phyloP scores from a whole-genome alignment of 2,113 vertebrate species.

The Romanogobio albipinnatus region DNA sequence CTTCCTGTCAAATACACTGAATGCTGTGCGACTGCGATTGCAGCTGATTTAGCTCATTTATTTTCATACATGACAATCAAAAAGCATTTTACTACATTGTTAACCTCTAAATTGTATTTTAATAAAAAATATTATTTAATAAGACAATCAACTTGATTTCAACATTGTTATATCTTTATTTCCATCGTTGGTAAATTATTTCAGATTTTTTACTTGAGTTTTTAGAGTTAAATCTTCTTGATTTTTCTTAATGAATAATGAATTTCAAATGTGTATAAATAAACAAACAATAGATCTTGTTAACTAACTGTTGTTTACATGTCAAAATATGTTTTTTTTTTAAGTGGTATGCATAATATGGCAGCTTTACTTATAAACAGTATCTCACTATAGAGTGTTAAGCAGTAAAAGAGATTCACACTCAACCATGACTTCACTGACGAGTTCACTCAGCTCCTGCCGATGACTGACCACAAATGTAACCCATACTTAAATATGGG shows the following conservation, averaged over 20 bases:
- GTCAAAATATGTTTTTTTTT: not conserved
- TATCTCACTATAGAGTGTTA: constrained; percentile 5
- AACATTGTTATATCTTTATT: not conserved
- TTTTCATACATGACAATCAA: not conserved
- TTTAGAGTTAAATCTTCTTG: not conserved
- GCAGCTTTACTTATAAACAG: not conserved
- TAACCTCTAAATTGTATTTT: not conserved
- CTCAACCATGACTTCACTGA: constrained; percentile 1
- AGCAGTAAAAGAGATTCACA: constrained; percentile 12
- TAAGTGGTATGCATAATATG: constrained; percentile 1
- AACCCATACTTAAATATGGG: not conserved
- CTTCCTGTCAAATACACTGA: constrained; percentile 24
- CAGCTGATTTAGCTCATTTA: not conserved
- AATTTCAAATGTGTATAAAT: not conserved
- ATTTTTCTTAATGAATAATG: not conserved
- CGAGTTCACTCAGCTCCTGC: not conserved
- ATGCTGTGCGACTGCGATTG: not conserved
- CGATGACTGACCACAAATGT: not conserved
- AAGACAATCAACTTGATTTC: not conserved
- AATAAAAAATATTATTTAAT: not conserved
- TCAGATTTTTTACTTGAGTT: not conserved
- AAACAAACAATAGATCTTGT: not conserved
- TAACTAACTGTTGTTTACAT: not conserved
- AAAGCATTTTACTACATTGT: not conserved
- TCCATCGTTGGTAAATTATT: not conserved